These are phyloP conservation scores for Eueides isabella DNA, from an alignment of 1,140 invertebrate species.

Conservation along the genomic window DNA sequence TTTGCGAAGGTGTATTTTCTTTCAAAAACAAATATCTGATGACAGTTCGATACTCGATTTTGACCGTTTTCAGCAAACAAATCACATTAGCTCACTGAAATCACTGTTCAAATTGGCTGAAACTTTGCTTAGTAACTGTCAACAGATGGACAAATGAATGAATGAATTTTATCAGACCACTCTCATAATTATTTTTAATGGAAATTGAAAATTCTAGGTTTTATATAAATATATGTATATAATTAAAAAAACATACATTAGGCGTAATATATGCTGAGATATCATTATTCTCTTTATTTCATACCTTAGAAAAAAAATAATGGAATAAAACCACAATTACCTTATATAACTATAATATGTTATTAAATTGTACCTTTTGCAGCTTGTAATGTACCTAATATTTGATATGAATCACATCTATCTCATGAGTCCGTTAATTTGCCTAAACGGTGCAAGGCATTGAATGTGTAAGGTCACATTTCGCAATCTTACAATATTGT, in stretches of 20 bases:
- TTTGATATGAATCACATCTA: conserved; percentile 21
- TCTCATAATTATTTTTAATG: conserved; percentile 9
- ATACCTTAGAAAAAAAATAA: background rate
- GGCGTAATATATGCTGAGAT: background rate
- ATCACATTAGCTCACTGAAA: too few species aligned
- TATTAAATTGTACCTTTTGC: background rate
- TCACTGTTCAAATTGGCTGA: too few species aligned
- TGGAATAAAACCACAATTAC: background rate
- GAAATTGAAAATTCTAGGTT: background rate
- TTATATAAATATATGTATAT: background rate
- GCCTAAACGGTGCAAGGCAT: conserved; percentile 28
- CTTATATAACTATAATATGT: background rate
- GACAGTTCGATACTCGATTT: too few species aligned
- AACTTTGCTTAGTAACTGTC: too few species aligned
- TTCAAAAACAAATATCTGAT: too few species aligned
- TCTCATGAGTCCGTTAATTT: conserved; percentile 13
- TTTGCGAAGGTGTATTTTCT: too few species aligned
- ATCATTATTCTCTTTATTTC: background rate
- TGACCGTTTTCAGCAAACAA: too few species aligned
- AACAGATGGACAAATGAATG: too few species aligned
- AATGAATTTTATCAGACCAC: too few species aligned
- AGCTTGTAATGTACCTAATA: background rate
- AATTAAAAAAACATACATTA: background rate
- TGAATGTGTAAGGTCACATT: conserved; percentile 33
- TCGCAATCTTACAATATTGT: conserved; percentile 27